A percentile compares a stretch with the other conserved stretches of the same genome.
Conservation (phyloP, 2,797 vertebrate species). For the Spheniscus humboldti region DNA sequence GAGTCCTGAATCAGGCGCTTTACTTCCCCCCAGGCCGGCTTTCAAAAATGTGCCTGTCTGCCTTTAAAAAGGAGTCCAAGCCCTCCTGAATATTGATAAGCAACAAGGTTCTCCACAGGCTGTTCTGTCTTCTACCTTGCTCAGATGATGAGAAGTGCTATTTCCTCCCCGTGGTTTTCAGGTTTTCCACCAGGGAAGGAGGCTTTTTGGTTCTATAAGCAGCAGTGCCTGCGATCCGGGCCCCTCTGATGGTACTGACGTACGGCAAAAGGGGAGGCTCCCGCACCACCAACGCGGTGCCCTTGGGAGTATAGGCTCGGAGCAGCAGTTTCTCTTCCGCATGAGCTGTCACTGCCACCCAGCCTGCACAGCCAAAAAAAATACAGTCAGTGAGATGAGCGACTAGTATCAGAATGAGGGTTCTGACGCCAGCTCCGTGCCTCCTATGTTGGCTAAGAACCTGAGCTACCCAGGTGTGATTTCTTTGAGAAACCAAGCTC, state of each 20-base stretch:
- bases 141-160: neutral
- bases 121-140: neutral
- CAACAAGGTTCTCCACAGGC: neutral
- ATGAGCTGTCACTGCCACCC: constrained; percentile 85
- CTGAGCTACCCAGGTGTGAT: neutral
- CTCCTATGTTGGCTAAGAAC: neutral
- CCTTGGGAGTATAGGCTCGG: constrained; percentile 78
- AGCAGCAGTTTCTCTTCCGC: constrained; percentile 72
- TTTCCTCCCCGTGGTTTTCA: constrained; percentile 6
- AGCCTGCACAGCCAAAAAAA: constrained; percentile 75
- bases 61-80: neutral
- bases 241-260: constrained; percentile 81
- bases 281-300: constrained; percentile 68
- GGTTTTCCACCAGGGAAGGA: constrained; percentile 66
- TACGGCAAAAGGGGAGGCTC: constrained; percentile 82
- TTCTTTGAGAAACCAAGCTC: neutral
- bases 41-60: neutral
- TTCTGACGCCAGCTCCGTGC: neutral
- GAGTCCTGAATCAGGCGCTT: neutral
- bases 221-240: constrained; percentile 73
- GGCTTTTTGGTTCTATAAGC: constrained; percentile 79
- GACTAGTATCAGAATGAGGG: neutral
- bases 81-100: neutral
- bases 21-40: neutral
- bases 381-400: neutral